Evolutionary conservation across 2,888 invertebrate species (phyloP).

Genomic region (Sminthurinus aureus): DNA sequence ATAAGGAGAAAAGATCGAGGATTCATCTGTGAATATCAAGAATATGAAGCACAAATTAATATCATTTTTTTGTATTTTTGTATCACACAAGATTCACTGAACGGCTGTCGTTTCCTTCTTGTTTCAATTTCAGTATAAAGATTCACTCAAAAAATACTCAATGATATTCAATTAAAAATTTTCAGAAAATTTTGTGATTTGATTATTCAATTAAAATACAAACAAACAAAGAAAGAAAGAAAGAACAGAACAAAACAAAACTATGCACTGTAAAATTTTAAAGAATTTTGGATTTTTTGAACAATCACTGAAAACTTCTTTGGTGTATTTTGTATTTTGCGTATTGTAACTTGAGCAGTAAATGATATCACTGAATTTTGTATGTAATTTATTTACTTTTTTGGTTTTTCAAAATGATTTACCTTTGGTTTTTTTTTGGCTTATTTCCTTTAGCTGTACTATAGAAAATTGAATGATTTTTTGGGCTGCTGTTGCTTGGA

Average conservation of each 20-base stretch:
- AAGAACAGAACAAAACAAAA: no score
- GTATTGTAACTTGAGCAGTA: no score
- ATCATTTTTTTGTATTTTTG: no score
- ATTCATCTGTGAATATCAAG: conserved; percentile 47
- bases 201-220: no score
- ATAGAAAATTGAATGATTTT: not conserved
- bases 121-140: not conserved
- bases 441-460: not conserved
- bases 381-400: not conserved
- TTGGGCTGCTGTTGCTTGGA: conserved; percentile 6
- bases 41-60: not conserved
- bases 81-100: no score
- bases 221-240: no score
- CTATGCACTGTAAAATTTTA: no score
- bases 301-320: no score
- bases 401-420: not conserved
- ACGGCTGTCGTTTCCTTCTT: not conserved
- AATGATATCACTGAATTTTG: no score
- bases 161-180: not conserved
- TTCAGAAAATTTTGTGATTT: not conserved
- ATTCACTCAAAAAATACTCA: not conserved
- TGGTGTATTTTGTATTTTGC: no score
- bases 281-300: no score
- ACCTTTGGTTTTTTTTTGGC: conserved; percentile 4
- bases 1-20: conserved; percentile 38